phyloP scores from a whole-genome alignment of 2,888 invertebrate genomes.

The Phorcus lineatus region DNA sequence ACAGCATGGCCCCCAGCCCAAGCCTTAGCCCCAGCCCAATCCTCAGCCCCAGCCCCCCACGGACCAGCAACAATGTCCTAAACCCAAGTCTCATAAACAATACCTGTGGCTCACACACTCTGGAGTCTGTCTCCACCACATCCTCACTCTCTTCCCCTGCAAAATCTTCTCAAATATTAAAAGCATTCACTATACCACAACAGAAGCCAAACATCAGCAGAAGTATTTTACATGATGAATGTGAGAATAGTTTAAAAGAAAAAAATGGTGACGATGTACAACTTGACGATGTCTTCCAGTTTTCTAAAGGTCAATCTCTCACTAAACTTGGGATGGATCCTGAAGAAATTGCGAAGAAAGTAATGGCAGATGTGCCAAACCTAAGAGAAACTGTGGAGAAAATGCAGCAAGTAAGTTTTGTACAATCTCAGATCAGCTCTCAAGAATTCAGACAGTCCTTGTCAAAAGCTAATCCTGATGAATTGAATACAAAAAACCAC shows the following conservation, averaged over 20 bases:
- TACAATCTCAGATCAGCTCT: constrained; percentile 52
- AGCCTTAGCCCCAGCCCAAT: background rate
- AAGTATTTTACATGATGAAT: too few species aligned
- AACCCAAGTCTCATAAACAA: background rate
- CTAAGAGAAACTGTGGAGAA: constrained; percentile 61
- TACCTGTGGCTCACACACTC: background rate
- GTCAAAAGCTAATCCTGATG: constrained; percentile 25
- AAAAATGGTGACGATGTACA: too few species aligned
- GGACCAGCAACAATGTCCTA: background rate
- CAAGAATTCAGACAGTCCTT: constrained; percentile 31
- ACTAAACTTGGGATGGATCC: constrained; percentile 40
- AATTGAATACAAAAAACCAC: too few species aligned
- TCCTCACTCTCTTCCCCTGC: too few species aligned
- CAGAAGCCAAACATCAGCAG: too few species aligned
- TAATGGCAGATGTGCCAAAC: constrained; percentile 64
- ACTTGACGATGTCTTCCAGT: too few species aligned
- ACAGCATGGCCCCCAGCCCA: background rate
- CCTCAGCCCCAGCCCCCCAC: background rate
- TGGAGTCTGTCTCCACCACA: background rate
- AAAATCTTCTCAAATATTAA: too few species aligned
- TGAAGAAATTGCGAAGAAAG: constrained; percentile 62
- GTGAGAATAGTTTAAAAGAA: too few species aligned
- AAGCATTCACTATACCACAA: too few species aligned
- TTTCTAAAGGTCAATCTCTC: too few species aligned
- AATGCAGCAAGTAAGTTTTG: constrained; percentile 60